Base-by-base conservation (phyloP, 2,113 vertebrate species). In the Fukomys damarensis region DNA sequence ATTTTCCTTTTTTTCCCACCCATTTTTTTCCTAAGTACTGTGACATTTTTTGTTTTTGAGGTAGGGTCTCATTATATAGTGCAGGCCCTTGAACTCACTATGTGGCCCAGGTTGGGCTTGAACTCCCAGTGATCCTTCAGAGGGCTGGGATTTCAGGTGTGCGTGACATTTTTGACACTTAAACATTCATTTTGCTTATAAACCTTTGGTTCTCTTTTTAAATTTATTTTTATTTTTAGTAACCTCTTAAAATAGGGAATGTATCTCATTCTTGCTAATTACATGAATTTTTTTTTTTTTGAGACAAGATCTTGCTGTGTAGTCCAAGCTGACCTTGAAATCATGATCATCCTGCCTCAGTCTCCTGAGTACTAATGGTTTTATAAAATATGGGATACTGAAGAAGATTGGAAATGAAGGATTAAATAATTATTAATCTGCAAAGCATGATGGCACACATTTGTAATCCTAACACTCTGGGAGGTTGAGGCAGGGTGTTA, bases 251-350 rank as follows among this genome's bases (percentile, higher is more conserved):
- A 81, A 81, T 41, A 70, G 14, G n/a, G 17, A 80, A 22, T 65
- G 16, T 85, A n/a, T 89, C 24, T 84, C 38, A 86, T 85, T 89
- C 28, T 63, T 95, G 46, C 32, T 81, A 81, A 74, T 89, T 86
- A 89, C 74, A 92, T 56, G n/a, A n/a, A n/a, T n/a, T n/a, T n/a
- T n/a, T n/a, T n/a, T n/a, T n/a, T n/a, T n/a, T n/a, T n/a, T n/a
- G n/a, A n/a, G n/a, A n/a, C n/a, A n/a, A n/a, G n/a, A n/a, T n/a
- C n/a, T n/a, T n/a, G n/a, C n/a, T n/a, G n/a, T n/a, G n/a, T n/a
- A n/a, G n/a, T n/a, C n/a, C n/a, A n/a, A n/a, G n/a, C n/a, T n/a
- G n/a, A n/a, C n/a, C n/a, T n/a, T n/a, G n/a, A n/a, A n/a, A n/a
- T n/a, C n/a, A n/a, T n/a, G n/a, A n/a, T n/a, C n/a, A n/a, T n/a